Evolutionary conservation across 2,113 vertebrate genomes (phyloP).

Genomic region (Penelope pileata): DNA sequence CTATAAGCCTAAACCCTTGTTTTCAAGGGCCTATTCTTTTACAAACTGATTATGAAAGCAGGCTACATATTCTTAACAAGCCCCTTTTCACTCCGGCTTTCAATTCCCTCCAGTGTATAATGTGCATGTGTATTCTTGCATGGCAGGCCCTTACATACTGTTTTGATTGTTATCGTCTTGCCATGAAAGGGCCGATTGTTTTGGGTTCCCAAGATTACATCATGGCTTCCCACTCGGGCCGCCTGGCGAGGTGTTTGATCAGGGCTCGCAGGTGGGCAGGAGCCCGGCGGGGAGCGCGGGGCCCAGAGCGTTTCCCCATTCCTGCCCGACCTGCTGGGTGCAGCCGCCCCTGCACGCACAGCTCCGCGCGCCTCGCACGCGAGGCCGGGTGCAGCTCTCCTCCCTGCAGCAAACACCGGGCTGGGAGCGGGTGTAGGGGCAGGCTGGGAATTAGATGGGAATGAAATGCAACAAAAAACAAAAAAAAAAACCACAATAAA

Average conservation of each 20-base stretch:
- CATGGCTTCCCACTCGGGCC: constrained; percentile 67
- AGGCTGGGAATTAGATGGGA: too few species aligned
- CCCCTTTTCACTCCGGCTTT: constrained; percentile 63
- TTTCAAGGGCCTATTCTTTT: constrained; percentile 70
- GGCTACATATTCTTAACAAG: constrained; percentile 65
- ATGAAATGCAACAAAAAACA: too few species aligned
- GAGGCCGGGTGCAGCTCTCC: background rate
- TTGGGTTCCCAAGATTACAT: constrained; percentile 63
- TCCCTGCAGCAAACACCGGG: background rate
- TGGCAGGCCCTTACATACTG: constrained; percentile 75
- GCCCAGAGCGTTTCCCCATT: constrained; percentile 39
- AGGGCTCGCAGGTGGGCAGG: constrained; percentile 76
- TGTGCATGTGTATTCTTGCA: constrained; percentile 77
- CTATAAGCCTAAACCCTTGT: constrained; percentile 41
- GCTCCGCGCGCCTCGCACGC: background rate
- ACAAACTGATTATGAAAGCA: constrained; percentile 52
- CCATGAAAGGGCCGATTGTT: constrained; percentile 80
- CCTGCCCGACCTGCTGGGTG: constrained; percentile 59
- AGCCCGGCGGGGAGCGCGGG: constrained; percentile 44
- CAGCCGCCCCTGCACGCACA: constrained; percentile 57
- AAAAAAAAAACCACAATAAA: too few species aligned
- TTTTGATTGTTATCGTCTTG: constrained; percentile 76
- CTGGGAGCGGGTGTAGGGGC: too few species aligned
- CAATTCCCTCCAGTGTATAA: constrained; percentile 44
- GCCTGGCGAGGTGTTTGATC: constrained; percentile 74